Evolutionary conservation across 2,888 invertebrate species (phyloP), one percentile per base, ranked within the genome.

Genomic region (Drosophila hamatofila): DNA sequence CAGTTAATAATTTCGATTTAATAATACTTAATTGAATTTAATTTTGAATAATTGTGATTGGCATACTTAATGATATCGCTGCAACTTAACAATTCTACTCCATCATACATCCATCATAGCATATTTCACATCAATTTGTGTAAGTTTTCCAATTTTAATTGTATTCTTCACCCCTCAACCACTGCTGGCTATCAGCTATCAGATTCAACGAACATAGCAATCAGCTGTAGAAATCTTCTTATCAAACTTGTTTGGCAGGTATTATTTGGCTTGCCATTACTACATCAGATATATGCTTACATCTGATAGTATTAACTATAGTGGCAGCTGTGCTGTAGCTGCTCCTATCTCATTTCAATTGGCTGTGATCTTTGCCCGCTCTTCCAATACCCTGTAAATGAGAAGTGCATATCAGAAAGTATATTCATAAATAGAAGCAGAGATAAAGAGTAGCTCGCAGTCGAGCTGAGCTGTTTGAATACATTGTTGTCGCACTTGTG

Each of bases 401-500:
- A 21, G 3, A 11, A 2, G 5, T 9, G 18, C 9, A n/a, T 48
- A 27, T 9, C 8, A 5, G 18, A n/a, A 11, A 4, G 11, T 3
- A n/a, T 1, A 18, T 8, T 42, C 12, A 41, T 11, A 41, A 5
- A 2, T 11, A 30, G 11, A 3, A 11, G 30, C 9, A 3, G 11
- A 3, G 11, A 3, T 9, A n/a, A n/a, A 3, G 37, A 33, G 66
- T 39, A 54, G 30, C 16, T 25, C 4, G 14, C 30, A 25, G 66
- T 66, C 55, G 66, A 25, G 54, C 9, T 37, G 66, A 25, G 54
- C 9, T 37, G 52, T 1, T 12, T 11, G 8, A 18, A 16, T 4
- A n/a, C 52, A n/a, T 16, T 11, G 30, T 14, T 18, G 11, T 44
- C 18, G 33, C 25, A 46, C 55, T 66, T 66, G 39, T 46, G 56